Conservation (phyloP, 1,140 invertebrate genomes). For the Nasonia giraulti region DNA sequence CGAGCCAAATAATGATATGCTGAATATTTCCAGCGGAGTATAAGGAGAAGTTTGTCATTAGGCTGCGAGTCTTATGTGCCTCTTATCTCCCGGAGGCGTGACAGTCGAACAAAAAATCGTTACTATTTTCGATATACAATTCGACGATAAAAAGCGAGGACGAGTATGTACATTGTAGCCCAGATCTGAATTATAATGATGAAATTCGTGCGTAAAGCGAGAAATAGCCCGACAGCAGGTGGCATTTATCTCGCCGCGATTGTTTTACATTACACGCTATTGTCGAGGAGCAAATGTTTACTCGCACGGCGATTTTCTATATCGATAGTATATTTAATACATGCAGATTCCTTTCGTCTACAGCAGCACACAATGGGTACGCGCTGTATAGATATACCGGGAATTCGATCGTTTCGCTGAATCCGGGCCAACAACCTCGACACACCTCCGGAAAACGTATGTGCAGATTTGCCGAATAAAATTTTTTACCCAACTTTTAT, state of each 20-base stretch:
- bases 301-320: background rate
- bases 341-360: too few species aligned
- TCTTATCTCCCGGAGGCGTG: conserved; percentile 64
- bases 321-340: too few species aligned
- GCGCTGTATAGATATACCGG: too few species aligned
- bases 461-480: background rate
- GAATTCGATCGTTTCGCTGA: too few species aligned
- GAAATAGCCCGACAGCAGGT: background rate
- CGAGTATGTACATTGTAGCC: too few species aligned
- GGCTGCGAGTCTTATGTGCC: too few species aligned
- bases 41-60: too few species aligned
- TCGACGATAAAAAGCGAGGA: background rate
- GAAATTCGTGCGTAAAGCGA: background rate
- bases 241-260: background rate
- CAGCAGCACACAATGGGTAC: too few species aligned
- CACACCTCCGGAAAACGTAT: background rate
- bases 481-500: background rate
- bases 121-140: conserved; percentile 29
- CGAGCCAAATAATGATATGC: too few species aligned
- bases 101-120: conserved; percentile 48
- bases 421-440: background rate
- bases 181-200: background rate
- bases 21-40: too few species aligned
- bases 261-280: background rate
- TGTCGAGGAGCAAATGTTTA: background rate